Evolutionary conservation across 2,797 vertebrate species (phyloP).

Genomic region (Rhinatrema bivittatum): DNA sequence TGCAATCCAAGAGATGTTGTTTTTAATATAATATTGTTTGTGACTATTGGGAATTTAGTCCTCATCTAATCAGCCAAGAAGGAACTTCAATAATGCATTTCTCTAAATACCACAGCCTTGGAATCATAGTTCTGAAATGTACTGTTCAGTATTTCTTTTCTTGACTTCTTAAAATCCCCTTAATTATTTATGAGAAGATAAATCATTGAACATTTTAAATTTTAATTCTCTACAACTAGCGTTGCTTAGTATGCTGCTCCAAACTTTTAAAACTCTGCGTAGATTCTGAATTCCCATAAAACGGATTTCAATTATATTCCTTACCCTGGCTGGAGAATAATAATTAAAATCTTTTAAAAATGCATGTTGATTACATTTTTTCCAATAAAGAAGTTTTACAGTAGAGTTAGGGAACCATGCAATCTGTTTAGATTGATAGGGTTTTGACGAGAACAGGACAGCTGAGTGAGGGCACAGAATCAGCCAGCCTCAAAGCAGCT

Average conservation of each 20-base stretch:
- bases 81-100: too few relatives aligned
- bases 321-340: conserved; percentile 20
- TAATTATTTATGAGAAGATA: conserved; percentile 62
- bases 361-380: conserved; percentile 15
- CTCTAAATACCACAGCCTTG: too few relatives aligned
- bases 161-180: conserved; percentile 45
- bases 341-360: conserved; percentile 23
- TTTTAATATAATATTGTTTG: too few relatives aligned
- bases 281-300: conserved; percentile 42
- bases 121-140: too few relatives aligned
- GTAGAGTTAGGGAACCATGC: conserved; percentile 4
- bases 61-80: too few relatives aligned
- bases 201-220: conserved; percentile 64
- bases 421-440: background rate
- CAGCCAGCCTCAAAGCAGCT: too few relatives aligned
- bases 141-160: conserved; percentile 30
- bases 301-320: conserved; percentile 44
- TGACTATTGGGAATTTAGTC: too few relatives aligned
- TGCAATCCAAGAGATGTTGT: too few relatives aligned
- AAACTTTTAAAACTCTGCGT: conserved; percentile 49
- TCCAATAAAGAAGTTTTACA: too few relatives aligned
- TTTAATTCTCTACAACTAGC: conserved; percentile 58
- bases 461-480: too few relatives aligned
- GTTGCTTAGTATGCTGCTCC: conserved; percentile 51
- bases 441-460: too few relatives aligned